These are phyloP conservation scores for Toxonevra muliebris DNA, from an alignment of 2,888 invertebrate species.

Conservation along the genomic window DNA sequence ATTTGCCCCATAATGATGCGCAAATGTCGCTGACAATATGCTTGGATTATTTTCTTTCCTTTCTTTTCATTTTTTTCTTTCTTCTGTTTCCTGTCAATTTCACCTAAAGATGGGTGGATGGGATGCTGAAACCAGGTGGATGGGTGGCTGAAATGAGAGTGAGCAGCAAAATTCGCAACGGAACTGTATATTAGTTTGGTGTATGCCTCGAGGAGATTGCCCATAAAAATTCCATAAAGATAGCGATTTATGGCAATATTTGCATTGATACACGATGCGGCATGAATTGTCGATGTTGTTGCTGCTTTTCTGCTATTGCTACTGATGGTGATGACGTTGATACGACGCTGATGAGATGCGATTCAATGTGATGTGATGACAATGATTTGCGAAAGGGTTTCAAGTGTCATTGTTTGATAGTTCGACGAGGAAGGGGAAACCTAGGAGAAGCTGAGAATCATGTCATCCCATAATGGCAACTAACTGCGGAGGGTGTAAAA, in stretches of 20 bases:
- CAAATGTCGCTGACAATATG: slow-evolving; percentile 48
- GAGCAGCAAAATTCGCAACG: slow-evolving; percentile 38
- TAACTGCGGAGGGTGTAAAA: not conserved
- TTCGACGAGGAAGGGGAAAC: too few relatives aligned
- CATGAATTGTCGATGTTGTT: not conserved
- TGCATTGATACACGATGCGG: slow-evolving; percentile 32
- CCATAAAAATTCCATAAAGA: slow-evolving; percentile 62
- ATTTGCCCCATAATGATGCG: slow-evolving; percentile 51
- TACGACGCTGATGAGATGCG: not conserved
- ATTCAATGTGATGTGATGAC: not conserved
- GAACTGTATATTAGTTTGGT: slow-evolving; percentile 57
- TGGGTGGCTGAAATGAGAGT: not conserved
- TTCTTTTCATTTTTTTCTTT: slow-evolving; percentile 5
- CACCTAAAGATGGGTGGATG: slow-evolving; percentile 24
- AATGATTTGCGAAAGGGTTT: slow-evolving; percentile 8
- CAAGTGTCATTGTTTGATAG: not conserved
- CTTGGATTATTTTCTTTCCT: slow-evolving; percentile 15
- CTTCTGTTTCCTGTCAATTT: slow-evolving; percentile 33
- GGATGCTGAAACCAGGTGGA: not conserved
- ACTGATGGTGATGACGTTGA: slow-evolving; percentile 17
- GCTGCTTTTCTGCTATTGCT: slow-evolving; percentile 1
- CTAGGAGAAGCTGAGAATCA: not conserved
- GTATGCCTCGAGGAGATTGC: slow-evolving; percentile 59
- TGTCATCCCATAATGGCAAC: not conserved
- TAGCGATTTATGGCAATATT: slow-evolving; percentile 55